Percentiles rank a stretch among this genome's conserved stretches.
Conservation (phyloP, 1,140 invertebrate genomes). For the Temnothorax nylanderi region DNA sequence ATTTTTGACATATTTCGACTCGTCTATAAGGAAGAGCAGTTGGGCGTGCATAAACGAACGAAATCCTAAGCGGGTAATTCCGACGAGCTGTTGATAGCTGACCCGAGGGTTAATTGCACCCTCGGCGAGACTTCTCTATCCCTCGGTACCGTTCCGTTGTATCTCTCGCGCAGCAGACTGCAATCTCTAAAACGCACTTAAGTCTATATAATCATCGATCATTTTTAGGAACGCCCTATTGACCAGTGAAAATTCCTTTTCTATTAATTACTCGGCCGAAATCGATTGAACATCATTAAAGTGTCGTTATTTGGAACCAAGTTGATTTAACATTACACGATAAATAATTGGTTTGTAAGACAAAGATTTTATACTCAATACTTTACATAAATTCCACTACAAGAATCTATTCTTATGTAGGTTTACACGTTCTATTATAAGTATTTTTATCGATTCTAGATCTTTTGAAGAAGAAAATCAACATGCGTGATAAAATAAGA, state of each 20-base stretch:
- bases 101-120: constrained; percentile 80
- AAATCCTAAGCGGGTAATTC: constrained; percentile 68
- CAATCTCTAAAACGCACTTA: constrained; percentile 70
- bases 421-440: background rate
- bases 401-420: background rate
- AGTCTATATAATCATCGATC: constrained; percentile 59
- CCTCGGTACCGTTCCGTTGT: constrained; percentile 37
- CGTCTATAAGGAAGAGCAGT: background rate
- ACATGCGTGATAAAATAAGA: background rate
- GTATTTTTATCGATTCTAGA: background rate
- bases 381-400: background rate
- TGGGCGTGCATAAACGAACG: constrained; percentile 63
- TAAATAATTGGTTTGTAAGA: constrained; percentile 2
- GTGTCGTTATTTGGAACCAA: background rate
- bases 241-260: constrained; percentile 29
- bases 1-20: constrained; percentile 24
- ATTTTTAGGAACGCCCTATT: constrained; percentile 39
- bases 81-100: constrained; percentile 71
- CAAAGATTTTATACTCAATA: background rate
- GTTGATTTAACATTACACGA: background rate
- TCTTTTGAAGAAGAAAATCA: background rate
- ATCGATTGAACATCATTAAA: constrained; percentile 19
- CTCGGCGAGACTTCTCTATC: constrained; percentile 71
- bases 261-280: constrained; percentile 32
- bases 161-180: constrained; percentile 39